phyloP scores from a whole-genome alignment of 2,113 vertebrate genomes.

The Pedetes capensis region DNA sequence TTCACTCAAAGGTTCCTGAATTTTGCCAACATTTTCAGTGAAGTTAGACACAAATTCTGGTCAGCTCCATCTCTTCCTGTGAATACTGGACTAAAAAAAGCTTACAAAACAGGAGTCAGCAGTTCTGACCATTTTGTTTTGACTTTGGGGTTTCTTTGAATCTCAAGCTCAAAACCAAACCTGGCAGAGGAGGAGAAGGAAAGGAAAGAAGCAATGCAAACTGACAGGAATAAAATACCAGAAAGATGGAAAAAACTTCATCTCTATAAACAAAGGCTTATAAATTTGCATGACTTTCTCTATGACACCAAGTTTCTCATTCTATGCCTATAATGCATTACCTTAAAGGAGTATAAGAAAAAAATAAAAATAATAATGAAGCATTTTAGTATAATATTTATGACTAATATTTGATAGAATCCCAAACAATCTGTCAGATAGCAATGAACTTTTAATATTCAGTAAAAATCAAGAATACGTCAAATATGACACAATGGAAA shows the following conservation, averaged over 20 bases:
- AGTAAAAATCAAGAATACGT: neutral
- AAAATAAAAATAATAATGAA: neutral
- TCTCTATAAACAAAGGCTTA: conserved; percentile 50
- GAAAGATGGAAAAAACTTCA: conserved; percentile 57
- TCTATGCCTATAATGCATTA: conserved; percentile 1
- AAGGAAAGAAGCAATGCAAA: conserved; percentile 50
- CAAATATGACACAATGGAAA: neutral
- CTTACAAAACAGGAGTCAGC: conserved; percentile 73
- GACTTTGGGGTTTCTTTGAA: conserved; percentile 79
- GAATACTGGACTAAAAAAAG: conserved; percentile 51
- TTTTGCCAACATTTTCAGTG: conserved; percentile 57
- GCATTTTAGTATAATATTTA: neutral
- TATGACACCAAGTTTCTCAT: conserved; percentile 35
- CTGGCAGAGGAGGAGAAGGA: conserved; percentile 53
- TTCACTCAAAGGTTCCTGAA: conserved; percentile 48
- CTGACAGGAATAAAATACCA: conserved; percentile 57
- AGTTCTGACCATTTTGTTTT: conserved; percentile 78
- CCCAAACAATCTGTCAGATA: neutral
- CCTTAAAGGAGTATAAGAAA: neutral
- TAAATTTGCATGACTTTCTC: conserved; percentile 47
- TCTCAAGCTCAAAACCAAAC: conserved; percentile 75
- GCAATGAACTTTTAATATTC: neutral
- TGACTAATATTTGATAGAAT: neutral
- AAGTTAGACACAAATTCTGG: conserved; percentile 50
- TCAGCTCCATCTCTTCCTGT: conserved; percentile 63